Evolutionary conservation across 2,888 invertebrate species (phyloP), one percentile per base, ranked within the genome.

Genomic region (Drosophila mercatorum): DNA sequence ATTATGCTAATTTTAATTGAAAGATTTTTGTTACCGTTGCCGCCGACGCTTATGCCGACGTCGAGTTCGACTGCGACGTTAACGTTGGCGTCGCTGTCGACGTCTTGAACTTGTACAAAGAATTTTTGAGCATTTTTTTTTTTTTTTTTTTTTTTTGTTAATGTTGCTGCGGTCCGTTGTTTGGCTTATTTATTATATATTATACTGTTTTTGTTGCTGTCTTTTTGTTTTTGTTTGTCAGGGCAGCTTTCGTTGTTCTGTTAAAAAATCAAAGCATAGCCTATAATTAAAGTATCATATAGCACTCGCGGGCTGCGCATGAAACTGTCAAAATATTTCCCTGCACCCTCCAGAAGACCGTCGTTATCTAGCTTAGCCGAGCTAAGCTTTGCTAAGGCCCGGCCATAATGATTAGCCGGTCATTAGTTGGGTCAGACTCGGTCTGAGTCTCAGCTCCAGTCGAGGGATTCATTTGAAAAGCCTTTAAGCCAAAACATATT

Each of bases 281-380:
- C 88, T 85, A 86, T 86, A 89, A 86, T 89, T 86, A 86, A 89
- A 88, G 86, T 89, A 86, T 86, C 88, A 89, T 83, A 82, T 83
- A 89, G 88, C 85, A 89, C 88, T 84, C 84, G 84, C 81, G 85
- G 89, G 74, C 83, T 82, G 81, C 57, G 88, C 88, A 88, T 83
- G 81, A 84, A 84, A 88, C 86, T 86, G 86, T 86, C 86, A 86
- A 86, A 89, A 89, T 82, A 89, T 87, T 87, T 89, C 78, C 71
- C 79, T 70, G 62, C 72, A 52, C 63, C 49, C 73, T 56, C 53
- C 49, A 51, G 17, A 51, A 51, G 58, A 51, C 65, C 80, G 68
- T 78, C 88, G 88, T 81, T 88, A 84, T 84, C 84, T 84, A 88
- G 84, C 79, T 78, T 69, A 62, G 74, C 79, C 70, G 65, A 59